phyloP scores from a whole-genome alignment of 2,113 vertebrate species.

The Butastur rufipennis region DNA sequence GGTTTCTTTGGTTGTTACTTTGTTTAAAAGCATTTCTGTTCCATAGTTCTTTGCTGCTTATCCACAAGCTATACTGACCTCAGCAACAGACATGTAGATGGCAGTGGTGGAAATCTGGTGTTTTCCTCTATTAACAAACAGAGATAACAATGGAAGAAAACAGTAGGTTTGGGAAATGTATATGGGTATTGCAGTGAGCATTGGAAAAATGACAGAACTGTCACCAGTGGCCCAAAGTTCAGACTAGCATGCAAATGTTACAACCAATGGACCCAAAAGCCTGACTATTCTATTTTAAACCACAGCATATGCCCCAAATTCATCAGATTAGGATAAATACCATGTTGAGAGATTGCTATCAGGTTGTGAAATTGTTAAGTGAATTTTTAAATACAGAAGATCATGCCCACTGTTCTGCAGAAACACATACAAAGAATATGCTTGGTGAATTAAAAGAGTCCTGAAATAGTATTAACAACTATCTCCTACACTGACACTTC shows the following conservation, averaged over 20 bases:
- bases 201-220: not conserved
- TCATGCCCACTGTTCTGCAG: not conserved
- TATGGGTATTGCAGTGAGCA: not conserved
- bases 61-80: not conserved
- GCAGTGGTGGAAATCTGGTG: not conserved
- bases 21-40: not conserved
- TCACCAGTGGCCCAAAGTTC: not conserved
- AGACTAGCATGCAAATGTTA: not conserved
- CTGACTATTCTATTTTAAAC: not conserved
- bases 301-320: not conserved
- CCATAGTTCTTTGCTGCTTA: not conserved
- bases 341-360: not conserved
- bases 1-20: not conserved
- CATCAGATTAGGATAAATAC: not conserved
- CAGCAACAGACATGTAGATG: fast-evolving
- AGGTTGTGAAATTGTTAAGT: not conserved
- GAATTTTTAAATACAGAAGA: not conserved
- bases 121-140: not conserved
- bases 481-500: not conserved
- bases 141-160: not conserved
- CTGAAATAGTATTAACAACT: not conserved
- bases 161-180: not conserved
- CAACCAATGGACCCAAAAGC: not conserved
- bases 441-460: not conserved
- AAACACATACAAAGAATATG: not conserved